Conservation (phyloP, 2,797 vertebrate species). For the Myotis daubentonii region DNA sequence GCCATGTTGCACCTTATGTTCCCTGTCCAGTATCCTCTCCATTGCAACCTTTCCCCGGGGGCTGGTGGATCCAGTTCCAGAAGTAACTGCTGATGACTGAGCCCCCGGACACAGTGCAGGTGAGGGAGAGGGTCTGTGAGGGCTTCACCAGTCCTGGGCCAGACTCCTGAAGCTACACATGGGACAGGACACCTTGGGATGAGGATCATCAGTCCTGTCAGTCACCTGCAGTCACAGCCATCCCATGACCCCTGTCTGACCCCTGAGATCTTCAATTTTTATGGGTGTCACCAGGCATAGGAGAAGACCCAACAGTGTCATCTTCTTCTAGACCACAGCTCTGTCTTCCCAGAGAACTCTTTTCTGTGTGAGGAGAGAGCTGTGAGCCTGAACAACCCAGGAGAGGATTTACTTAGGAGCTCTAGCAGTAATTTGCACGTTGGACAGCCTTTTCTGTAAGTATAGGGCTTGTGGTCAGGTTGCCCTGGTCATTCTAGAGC, state of each 20-base stretch:
- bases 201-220: not conserved
- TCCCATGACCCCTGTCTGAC: not conserved
- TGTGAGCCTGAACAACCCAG: not conserved
- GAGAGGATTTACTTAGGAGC: not conserved
- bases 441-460: not conserved
- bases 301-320: not conserved
- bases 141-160: not conserved
- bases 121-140: not conserved
- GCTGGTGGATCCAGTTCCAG: not conserved
- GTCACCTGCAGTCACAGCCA: not conserved
- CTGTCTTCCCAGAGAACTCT: not conserved
- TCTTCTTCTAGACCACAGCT: not conserved
- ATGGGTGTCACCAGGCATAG: not conserved
- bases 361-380: not conserved
- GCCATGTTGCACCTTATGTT: fast-evolving
- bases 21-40: not conserved
- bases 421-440: not conserved
- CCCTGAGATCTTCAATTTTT: not conserved
- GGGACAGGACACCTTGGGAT: not conserved
- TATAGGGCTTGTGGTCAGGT: not conserved
- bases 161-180: not conserved
- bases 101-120: not conserved
- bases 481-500: not conserved
- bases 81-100: not conserved
- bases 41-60: not conserved